Conservation (phyloP, 2,888 invertebrate species). For the Leucophenga montana region DNA sequence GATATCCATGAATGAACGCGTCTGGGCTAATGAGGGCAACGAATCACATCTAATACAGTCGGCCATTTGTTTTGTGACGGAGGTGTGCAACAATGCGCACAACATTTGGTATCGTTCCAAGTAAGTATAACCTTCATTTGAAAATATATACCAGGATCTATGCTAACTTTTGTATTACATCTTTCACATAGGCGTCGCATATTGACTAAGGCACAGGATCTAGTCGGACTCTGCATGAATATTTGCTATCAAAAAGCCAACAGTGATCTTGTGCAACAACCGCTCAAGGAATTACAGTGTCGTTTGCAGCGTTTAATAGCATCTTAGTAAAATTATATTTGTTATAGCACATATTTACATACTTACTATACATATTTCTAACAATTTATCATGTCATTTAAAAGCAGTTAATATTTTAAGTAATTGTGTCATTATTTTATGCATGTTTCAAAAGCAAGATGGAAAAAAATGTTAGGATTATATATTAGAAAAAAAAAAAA, state of each 20-base stretch:
- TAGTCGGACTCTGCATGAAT: constrained; percentile 83
- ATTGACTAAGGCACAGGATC: constrained; percentile 81
- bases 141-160: not conserved
- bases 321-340: constrained; percentile 42
- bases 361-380: constrained; percentile 21
- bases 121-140: constrained; percentile 50
- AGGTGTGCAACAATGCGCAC: constrained; percentile 79
- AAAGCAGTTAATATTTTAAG: constrained; percentile 16
- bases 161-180: constrained; percentile 6
- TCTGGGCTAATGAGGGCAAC: constrained; percentile 88
- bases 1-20: constrained; percentile 86
- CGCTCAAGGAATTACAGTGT: constrained; percentile 73
- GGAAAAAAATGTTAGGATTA: not conserved
- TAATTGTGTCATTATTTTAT: not conserved
- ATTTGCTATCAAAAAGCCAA: constrained; percentile 84
- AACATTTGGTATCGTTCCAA: constrained; percentile 74
- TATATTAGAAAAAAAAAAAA: too few relatives aligned
- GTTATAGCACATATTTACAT: constrained; percentile 34
- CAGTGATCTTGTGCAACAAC: constrained; percentile 77
- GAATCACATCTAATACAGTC: constrained; percentile 89
- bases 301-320: constrained; percentile 63
- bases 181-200: constrained; percentile 77
- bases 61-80: constrained; percentile 81
- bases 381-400: constrained; percentile 16
- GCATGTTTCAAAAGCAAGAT: not conserved